Percentiles rank a stretch among this genome's conserved stretches.
phyloP scores from a whole-genome alignment of 2,888 invertebrate species.

The Mythimna pallens region DNA sequence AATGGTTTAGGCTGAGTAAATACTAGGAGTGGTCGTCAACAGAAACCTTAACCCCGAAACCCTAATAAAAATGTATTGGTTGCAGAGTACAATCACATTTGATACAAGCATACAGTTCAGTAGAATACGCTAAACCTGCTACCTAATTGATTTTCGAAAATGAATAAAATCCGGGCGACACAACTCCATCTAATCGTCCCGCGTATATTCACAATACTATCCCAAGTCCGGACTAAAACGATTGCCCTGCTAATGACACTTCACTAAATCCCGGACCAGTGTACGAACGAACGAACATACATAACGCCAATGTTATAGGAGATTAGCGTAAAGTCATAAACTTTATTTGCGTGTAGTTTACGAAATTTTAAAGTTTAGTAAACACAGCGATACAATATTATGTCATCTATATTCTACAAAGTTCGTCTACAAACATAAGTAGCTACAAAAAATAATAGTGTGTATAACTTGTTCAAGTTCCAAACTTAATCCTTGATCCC shows the following conservation, averaged over 20 bases:
- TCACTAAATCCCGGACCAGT: conserved; percentile 23
- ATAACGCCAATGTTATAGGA: background rate
- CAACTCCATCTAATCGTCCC: background rate
- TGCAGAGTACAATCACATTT: background rate
- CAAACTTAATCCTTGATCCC: background rate
- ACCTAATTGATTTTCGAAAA: background rate
- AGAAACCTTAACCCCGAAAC: background rate
- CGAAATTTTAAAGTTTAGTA: background rate
- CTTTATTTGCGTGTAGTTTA: background rate
- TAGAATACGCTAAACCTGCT: background rate
- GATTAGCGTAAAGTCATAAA: background rate
- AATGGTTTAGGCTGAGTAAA: background rate
- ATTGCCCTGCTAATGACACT: conserved; percentile 25
- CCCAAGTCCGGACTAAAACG: conserved; percentile 1
- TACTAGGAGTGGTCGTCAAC: background rate
- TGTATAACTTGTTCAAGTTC: background rate
- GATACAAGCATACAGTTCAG: background rate
- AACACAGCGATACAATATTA: background rate
- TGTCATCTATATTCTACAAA: background rate
- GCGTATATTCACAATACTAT: background rate
- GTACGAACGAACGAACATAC: background rate
- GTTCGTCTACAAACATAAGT: background rate
- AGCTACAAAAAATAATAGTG: background rate
- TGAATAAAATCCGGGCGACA: background rate
- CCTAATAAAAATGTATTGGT: too few species aligned